Conservation (phyloP, 2,113 vertebrate species). For the Geothlypis trichas region DNA sequence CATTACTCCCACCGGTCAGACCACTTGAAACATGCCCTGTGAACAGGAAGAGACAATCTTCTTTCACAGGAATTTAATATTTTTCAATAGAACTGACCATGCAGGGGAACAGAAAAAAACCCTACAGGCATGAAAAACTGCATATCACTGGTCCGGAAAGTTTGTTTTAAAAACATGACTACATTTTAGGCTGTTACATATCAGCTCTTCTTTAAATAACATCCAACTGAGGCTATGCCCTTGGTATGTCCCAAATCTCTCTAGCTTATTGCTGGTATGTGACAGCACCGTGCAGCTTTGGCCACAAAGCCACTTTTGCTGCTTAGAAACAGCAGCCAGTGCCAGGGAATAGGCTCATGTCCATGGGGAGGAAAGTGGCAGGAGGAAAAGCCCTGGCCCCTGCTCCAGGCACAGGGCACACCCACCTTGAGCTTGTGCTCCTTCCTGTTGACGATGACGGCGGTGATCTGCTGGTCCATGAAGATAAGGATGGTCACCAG, state of each 20-base stretch:
- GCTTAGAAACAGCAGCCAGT: not conserved
- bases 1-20: not conserved
- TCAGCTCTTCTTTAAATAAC: constrained; percentile 17
- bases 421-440: constrained; percentile 96
- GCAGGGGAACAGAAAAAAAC: not conserved
- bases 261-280: not conserved
- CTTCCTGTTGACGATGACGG: constrained; percentile 97
- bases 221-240: not conserved
- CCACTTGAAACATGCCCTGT: not conserved
- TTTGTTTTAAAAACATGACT: constrained; percentile 32
- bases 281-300: not conserved
- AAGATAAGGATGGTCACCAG: constrained; percentile 97
- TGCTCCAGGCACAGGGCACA: not conserved
- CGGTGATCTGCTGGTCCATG: constrained; percentile 99
- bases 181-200: not conserved
- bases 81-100: not conserved
- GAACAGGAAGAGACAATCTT: constrained; percentile 9
- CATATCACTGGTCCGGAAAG: not conserved
- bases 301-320: not conserved
- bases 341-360: not conserved
- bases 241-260: not conserved
- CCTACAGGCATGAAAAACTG: not conserved
- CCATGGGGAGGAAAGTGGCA: not conserved
- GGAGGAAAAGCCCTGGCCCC: not conserved
- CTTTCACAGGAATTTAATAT: constrained; percentile 37